Evolutionary conservation across 2,797 vertebrate species (phyloP).

Genomic region (Lateolabrax maculatus): DNA sequence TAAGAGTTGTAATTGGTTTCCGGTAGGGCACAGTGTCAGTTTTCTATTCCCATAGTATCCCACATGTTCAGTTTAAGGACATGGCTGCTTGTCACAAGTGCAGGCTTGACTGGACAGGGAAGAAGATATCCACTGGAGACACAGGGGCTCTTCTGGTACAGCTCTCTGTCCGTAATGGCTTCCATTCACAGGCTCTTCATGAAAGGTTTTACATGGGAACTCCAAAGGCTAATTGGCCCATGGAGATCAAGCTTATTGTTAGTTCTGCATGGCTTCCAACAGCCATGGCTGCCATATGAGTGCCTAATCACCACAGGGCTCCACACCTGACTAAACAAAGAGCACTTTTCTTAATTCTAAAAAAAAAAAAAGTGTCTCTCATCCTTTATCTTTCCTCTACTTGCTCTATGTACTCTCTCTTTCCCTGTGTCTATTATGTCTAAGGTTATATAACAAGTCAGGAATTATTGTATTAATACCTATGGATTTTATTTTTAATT

Average conservation of each 20-base stretch:
- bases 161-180: conserved; percentile 80
- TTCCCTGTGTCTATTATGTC: conserved; percentile 44
- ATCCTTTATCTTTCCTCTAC: conserved; percentile 53
- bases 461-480: conserved; percentile 59
- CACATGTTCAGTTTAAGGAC: conserved; percentile 72
- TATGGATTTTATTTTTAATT: conserved; percentile 70
- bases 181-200: conserved; percentile 82
- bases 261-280: conserved; percentile 85
- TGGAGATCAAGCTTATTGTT: conserved; percentile 86
- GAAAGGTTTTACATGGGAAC: conserved; percentile 86
- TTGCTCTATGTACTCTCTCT: conserved; percentile 27
- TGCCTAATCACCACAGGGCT: conserved; percentile 84
- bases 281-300: conserved; percentile 82
- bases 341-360: conserved; percentile 75
- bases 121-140: conserved; percentile 80
- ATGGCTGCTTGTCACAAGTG: conserved; percentile 80
- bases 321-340: conserved; percentile 86
- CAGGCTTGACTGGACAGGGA: conserved; percentile 82
- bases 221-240: conserved; percentile 87
- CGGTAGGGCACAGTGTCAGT: conserved; percentile 69
- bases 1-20: conserved; percentile 79
- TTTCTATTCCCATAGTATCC: conserved; percentile 70
- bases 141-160: conserved; percentile 69
- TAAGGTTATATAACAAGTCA: conserved; percentile 57
- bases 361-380: conserved; percentile 62